Evolutionary conservation across 2,888 invertebrate genomes (phyloP).

Genomic region (Drosophila leonis): DNA sequence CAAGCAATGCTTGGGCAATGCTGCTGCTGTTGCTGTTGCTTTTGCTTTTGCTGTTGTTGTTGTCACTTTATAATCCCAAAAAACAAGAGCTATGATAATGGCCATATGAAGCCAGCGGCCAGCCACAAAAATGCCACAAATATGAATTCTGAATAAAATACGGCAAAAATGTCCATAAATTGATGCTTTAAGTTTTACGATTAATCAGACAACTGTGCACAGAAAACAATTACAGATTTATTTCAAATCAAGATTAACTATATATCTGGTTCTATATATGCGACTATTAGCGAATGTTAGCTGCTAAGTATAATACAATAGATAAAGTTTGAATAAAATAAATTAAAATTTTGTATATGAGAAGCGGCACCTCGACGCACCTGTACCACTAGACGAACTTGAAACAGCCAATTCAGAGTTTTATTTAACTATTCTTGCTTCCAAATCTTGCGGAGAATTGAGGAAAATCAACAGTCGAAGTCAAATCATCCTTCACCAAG

Average conservation of each 20-base stretch:
- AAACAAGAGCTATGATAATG: constrained; percentile 23
- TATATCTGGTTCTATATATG: not conserved
- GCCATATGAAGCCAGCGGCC: constrained; percentile 18
- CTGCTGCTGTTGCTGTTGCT: not conserved
- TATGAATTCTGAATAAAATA: constrained; percentile 12
- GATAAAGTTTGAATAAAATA: too few species aligned
- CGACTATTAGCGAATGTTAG: not conserved
- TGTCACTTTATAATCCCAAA: constrained; percentile 26
- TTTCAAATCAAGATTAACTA: not conserved
- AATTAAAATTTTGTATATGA: too few species aligned
- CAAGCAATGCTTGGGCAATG: not conserved
- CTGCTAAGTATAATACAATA: too few species aligned
- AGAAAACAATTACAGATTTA: not conserved
- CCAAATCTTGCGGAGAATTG: too few species aligned
- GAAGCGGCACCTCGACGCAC: too few species aligned
- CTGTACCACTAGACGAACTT: too few species aligned
- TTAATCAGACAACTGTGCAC: not conserved
- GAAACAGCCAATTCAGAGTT: too few species aligned
- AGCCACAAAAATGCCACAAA: constrained; percentile 17
- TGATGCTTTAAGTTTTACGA: constrained; percentile 8
- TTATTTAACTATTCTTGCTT: too few species aligned
- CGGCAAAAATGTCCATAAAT: not conserved
- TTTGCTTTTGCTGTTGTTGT: too few species aligned
- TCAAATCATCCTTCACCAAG: too few species aligned
- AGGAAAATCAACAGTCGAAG: too few species aligned